Conservation (phyloP, 2,797 vertebrate genomes). For the Anomalospiza imberbis region DNA sequence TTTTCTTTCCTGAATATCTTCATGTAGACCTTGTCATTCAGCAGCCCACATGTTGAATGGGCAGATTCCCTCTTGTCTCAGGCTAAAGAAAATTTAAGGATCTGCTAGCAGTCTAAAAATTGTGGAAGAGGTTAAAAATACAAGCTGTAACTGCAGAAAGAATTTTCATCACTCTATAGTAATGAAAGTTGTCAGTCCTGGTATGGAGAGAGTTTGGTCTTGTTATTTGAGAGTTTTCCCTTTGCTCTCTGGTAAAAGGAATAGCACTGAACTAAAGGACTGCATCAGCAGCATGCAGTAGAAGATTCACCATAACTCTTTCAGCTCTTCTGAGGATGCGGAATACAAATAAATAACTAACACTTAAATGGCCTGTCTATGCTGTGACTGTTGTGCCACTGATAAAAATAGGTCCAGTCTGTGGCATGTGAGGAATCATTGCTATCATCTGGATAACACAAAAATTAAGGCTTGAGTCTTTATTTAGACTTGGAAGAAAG, state of each 20-base stretch:
- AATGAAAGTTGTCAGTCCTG: not conserved
- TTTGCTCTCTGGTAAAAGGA: not conserved
- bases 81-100: not conserved
- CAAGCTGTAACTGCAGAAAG: not conserved
- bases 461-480: slow-evolving; percentile 25
- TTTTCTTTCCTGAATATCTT: not conserved
- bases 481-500: slow-evolving; percentile 3
- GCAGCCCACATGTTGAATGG: not conserved
- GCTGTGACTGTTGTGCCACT: not conserved
- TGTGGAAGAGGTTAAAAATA: not conserved
- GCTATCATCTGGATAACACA: slow-evolving; percentile 2
- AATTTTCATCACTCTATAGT: not conserved
- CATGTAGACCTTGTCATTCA: not conserved
- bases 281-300: not conserved
- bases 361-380: not conserved
- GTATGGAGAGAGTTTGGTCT: not conserved
- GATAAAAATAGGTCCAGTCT: slow-evolving; percentile 39
- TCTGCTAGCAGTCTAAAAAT: not conserved
- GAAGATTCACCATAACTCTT: not conserved
- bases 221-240: not conserved
- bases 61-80: not conserved
- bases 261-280: not conserved
- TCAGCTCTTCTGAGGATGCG: not conserved
- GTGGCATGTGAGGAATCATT: not conserved
- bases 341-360: not conserved